Evolutionary conservation across 2,888 invertebrate genomes (phyloP), one percentile per base, ranked within the genome.

Genomic region (Tineola bisselliella): DNA sequence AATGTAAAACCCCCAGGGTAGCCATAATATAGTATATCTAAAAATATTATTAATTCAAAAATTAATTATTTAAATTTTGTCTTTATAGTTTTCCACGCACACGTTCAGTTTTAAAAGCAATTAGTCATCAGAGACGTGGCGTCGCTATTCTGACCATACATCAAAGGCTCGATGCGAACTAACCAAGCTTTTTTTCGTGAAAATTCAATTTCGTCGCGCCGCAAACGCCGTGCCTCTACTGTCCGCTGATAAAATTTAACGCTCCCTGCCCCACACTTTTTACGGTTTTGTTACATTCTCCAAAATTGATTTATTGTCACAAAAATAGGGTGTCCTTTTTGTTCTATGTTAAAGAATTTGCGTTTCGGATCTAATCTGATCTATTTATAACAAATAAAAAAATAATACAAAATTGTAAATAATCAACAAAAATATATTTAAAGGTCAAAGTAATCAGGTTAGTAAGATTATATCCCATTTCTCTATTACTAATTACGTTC

Each of bases 161-260:
- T 70, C 68, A 73, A 67, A 67, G 67, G 66, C 67, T 64, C 67
- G 65, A 69, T 67, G 62, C 63, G 61, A 57, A 62, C 64, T 58
- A 58, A 65, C 66, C 66, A 64, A 68, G 66, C 65, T 67, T 70
- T 67, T 70, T 70, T 65, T 68, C 63, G 63, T 61, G 58, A 33
- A 63, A 62, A 68, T 67, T 68, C 66, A 65, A 67, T 71, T 71
- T 67, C 17, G 58, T 33, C 31, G 56, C 56, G 33, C 31, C 58
- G 33, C 31, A 58, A 33, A 12, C 58, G 58, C 58, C 30, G 25
- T 25, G 18, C 56, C 56, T 54, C 54, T 18, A 25, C 19, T 30
- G 33, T 31, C 33, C 33, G n/a, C 58, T 30, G 31, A 58, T 58
- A 58, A 58, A 58, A 58, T 58, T 58, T 58, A 33, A 58, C 58